phyloP scores from a whole-genome alignment of 2,888 invertebrate genomes.

The Drosophila engyochracea region DNA sequence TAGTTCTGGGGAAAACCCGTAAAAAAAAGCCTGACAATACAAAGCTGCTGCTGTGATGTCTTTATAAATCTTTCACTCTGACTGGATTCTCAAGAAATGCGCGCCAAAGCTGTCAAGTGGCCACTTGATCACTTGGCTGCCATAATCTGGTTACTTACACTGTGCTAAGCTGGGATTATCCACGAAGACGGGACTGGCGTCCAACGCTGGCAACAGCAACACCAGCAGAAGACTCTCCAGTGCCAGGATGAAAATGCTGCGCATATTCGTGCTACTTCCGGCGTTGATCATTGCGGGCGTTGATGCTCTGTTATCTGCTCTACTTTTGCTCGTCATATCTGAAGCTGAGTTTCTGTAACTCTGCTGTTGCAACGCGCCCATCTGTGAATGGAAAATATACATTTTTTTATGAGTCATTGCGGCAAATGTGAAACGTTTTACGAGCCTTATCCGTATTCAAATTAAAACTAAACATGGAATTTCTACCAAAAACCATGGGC shows the following conservation, averaged over 20 bases:
- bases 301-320: conserved; percentile 31
- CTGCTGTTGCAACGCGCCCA: conserved; percentile 71
- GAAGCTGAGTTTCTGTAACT: conserved; percentile 49
- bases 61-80: conserved; percentile 40
- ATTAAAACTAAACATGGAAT: conserved; percentile 59
- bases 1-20: conserved; percentile 67
- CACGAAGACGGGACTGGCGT: conserved; percentile 84
- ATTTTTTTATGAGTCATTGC: conserved; percentile 59
- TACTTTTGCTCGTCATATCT: conserved; percentile 37
- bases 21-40: conserved; percentile 41
- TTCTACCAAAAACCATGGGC: conserved; percentile 58
- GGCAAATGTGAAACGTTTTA: conserved; percentile 69
- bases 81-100: conserved; percentile 41
- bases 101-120: conserved; percentile 47
- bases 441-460: conserved; percentile 54
- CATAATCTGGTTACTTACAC: conserved; percentile 82
- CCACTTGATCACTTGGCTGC: conserved; percentile 21
- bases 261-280: conserved; percentile 30
- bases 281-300: conserved; percentile 26
- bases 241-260: conserved; percentile 55
- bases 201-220: conserved; percentile 32
- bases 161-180: conserved; percentile 86
- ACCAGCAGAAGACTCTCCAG: conserved; percentile 65
- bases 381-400: conserved; percentile 69
- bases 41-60: conserved; percentile 32